Evolutionary conservation across 1,140 invertebrate species (phyloP).

Genomic region (Choristoneura fumiferana): DNA sequence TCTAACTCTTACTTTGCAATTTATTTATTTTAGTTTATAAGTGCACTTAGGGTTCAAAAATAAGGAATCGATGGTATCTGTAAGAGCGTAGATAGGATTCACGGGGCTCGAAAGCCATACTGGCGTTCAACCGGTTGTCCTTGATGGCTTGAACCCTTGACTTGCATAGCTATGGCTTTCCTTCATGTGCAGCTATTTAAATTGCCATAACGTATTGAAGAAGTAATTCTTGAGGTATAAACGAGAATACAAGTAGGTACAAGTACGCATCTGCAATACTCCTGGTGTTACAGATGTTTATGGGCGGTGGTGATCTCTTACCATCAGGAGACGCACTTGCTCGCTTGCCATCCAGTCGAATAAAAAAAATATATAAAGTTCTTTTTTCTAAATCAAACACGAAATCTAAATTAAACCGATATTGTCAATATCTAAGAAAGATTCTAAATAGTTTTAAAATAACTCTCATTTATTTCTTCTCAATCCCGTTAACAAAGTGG

Average conservation of each 20-base stretch:
- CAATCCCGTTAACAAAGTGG: slow-evolving; percentile 57
- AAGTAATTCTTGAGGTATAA: too few species aligned
- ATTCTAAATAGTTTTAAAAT: background rate
- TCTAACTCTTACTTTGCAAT: background rate
- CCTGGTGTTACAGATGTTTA: too few species aligned
- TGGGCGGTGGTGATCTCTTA: too few species aligned
- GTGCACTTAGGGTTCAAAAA: slow-evolving; percentile 6
- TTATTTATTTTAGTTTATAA: too few species aligned
- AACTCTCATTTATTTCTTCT: slow-evolving; percentile 16
- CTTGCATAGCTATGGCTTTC: slow-evolving; percentile 33
- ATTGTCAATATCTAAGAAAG: too few species aligned
- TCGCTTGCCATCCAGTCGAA: too few species aligned
- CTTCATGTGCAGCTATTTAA: slow-evolving; percentile 24
- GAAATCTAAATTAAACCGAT: too few species aligned
- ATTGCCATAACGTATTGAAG: background rate
- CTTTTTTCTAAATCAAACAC: background rate
- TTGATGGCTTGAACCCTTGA: slow-evolving; percentile 41
- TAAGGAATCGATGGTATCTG: slow-evolving; percentile 39
- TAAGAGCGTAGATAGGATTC: slow-evolving; percentile 27
- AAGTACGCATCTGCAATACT: too few species aligned
- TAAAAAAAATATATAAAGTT: too few species aligned
- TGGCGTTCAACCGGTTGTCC: slow-evolving; percentile 41
- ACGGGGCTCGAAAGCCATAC: slow-evolving; percentile 30
- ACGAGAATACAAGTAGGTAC: too few species aligned
- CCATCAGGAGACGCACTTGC: too few species aligned